These are phyloP conservation scores for Drosophila demipolita DNA, from an alignment of 2,888 invertebrate genomes.

Conservation along the genomic window DNA sequence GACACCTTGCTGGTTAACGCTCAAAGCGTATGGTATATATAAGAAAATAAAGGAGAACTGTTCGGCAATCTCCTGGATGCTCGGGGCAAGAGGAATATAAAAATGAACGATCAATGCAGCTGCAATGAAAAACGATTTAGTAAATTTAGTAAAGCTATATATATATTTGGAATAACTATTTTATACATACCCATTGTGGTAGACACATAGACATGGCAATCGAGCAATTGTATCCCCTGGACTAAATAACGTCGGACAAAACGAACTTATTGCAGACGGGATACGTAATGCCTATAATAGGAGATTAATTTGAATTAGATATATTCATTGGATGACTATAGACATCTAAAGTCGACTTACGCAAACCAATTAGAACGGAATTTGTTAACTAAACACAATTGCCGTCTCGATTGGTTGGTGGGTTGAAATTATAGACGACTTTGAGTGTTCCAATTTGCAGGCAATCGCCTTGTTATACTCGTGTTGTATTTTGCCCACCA, in stretches of 20 bases:
- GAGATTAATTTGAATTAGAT: not conserved
- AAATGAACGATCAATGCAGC: constrained; percentile 99
- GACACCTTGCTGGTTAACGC: too few species aligned
- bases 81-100: constrained; percentile 99
- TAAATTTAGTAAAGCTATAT: not conserved
- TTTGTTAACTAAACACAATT: too few species aligned
- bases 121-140: constrained; percentile 90
- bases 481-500: constrained; percentile 86
- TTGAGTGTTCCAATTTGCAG: not conserved
- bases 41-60: too few species aligned
- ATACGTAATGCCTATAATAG: constrained; percentile 97
- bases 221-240: constrained; percentile 99
- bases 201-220: constrained; percentile 99
- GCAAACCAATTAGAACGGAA: not conserved
- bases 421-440: not conserved
- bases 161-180: not conserved
- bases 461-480: not conserved
- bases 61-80: constrained; percentile 91
- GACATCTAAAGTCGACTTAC: not conserved
- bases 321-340: not conserved
- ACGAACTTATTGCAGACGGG: constrained; percentile 99
- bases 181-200: constrained; percentile 94
- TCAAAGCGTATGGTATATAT: too few species aligned
- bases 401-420: too few species aligned
- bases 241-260: constrained; percentile 98